These are phyloP conservation scores for Gymnoscelis rufifasciata DNA, from an alignment of 2,888 invertebrate genomes.

Conservation along the genomic window DNA sequence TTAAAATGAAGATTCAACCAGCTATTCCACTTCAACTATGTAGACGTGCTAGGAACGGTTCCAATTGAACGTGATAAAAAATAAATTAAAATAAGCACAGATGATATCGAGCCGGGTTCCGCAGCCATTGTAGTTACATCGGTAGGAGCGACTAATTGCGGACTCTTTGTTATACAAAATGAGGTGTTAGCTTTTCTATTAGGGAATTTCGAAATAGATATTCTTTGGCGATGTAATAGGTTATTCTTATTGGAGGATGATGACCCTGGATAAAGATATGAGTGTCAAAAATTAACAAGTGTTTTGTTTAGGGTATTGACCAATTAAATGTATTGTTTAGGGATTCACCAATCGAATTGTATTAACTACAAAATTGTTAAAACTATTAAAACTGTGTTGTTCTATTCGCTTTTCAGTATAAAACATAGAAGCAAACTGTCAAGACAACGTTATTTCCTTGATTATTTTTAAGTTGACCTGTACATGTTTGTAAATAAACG, in stretches of 20 bases:
- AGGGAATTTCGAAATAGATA: slow-evolving; percentile 59
- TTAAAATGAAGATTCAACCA: too few species aligned
- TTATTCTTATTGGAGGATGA: not conserved
- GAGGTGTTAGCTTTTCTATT: slow-evolving; percentile 77
- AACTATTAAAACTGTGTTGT: too few species aligned
- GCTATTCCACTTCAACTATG: slow-evolving; percentile 8
- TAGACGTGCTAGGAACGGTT: slow-evolving; percentile 40
- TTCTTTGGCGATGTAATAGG: slow-evolving; percentile 22
- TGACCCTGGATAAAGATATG: not conserved
- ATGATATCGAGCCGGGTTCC: slow-evolving; percentile 71
- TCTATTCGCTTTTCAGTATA: too few species aligned
- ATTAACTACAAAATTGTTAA: too few species aligned
- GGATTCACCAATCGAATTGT: too few species aligned
- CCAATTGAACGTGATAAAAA: slow-evolving; percentile 74
- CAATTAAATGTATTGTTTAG: too few species aligned
- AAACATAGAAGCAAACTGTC: too few species aligned
- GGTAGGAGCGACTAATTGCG: slow-evolving; percentile 72
- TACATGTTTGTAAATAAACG: too few species aligned
- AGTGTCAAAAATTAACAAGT: too few species aligned
- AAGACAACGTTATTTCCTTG: too few species aligned
- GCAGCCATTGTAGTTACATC: slow-evolving; percentile 63
- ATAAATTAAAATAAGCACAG: slow-evolving; percentile 74
- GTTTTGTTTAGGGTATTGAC: too few species aligned
- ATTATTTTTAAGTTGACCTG: too few species aligned
- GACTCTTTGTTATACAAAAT: slow-evolving; percentile 75